These are phyloP conservation scores for Petroica traversi DNA, from an alignment of 2,113 vertebrate species.

Conservation along the genomic window DNA sequence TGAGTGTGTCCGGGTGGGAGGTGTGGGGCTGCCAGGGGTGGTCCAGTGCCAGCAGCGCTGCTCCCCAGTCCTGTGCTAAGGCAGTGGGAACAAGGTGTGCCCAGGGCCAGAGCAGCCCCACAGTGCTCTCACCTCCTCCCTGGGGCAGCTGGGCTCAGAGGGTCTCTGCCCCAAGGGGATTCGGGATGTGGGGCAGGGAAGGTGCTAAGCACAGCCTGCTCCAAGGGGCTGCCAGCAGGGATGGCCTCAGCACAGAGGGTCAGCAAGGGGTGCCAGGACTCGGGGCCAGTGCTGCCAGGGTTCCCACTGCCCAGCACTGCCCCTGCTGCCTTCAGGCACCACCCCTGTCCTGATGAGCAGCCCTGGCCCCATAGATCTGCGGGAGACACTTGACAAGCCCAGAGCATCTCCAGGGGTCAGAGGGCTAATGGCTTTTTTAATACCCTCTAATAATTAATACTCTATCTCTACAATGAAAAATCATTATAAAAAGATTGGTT, in stretches of 20 bases:
- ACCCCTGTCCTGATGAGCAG: neutral
- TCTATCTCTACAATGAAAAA: constrained; percentile 35
- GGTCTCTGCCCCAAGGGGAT: neutral
- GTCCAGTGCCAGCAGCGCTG: accelerated
- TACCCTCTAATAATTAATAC: constrained; percentile 44
- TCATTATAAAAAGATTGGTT: constrained; percentile 43
- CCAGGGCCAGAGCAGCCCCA: neutral
- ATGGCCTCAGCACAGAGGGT: too few species aligned
- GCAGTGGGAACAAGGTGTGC: accelerated
- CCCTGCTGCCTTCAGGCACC: neutral
- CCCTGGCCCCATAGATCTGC: neutral
- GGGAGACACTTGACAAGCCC: neutral
- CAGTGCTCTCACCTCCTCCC: accelerated
- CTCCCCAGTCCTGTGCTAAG: accelerated
- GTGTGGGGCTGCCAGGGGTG: neutral
- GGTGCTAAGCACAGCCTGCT: too few species aligned
- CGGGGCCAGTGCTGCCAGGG: neutral
- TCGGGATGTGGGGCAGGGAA: neutral
- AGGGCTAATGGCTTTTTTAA: constrained; percentile 37
- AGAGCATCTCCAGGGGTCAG: neutral
- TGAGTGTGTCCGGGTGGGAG: neutral
- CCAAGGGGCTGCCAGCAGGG: neutral
- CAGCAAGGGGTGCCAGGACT: accelerated
- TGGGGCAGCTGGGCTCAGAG: accelerated
- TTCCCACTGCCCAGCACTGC: neutral